These are phyloP conservation scores for Hylaeus anthracinus DNA, from an alignment of 1,140 invertebrate species.

Conservation along the genomic window DNA sequence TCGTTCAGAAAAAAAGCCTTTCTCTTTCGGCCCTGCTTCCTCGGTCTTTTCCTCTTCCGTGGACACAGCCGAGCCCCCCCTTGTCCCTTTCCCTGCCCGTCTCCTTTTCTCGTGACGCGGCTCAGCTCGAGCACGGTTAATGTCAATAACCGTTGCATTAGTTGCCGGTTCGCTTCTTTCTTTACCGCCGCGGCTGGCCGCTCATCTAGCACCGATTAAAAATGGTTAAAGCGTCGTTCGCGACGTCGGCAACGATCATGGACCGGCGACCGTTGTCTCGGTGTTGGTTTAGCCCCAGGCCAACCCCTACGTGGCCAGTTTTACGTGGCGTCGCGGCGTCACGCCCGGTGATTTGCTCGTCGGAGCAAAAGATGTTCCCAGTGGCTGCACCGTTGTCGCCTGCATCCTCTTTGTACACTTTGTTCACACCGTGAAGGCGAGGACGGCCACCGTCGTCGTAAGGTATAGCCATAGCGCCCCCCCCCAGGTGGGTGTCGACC, in stretches of 20 bases:
- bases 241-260: conserved; percentile 19
- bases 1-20: conserved; percentile 12
- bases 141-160: conserved; percentile 53
- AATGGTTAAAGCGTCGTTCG: conserved; percentile 54
- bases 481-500: conserved; percentile 12
- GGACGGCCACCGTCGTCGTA: conserved; percentile 36
- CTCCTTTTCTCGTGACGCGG: conserved; percentile 19
- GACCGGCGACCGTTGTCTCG: conserved; percentile 8
- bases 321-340: conserved; percentile 55
- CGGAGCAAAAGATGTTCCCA: conserved; percentile 76
- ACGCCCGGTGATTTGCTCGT: conserved; percentile 73
- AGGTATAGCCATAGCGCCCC: conserved; percentile 36
- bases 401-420: conserved; percentile 76
- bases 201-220: conserved; percentile 57
- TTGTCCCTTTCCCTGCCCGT: not conserved
- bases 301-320: conserved; percentile 18
- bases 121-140: conserved; percentile 38
- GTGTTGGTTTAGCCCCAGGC: not conserved
- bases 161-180: conserved; percentile 63
- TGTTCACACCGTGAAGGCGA: conserved; percentile 64
- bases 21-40: not conserved
- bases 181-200: conserved; percentile 46
- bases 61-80: not conserved
- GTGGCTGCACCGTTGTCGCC: conserved; percentile 71
- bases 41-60: conserved; percentile 46